Conservation (phyloP, 1,140 invertebrate species). For the Lithobius niger region DNA sequence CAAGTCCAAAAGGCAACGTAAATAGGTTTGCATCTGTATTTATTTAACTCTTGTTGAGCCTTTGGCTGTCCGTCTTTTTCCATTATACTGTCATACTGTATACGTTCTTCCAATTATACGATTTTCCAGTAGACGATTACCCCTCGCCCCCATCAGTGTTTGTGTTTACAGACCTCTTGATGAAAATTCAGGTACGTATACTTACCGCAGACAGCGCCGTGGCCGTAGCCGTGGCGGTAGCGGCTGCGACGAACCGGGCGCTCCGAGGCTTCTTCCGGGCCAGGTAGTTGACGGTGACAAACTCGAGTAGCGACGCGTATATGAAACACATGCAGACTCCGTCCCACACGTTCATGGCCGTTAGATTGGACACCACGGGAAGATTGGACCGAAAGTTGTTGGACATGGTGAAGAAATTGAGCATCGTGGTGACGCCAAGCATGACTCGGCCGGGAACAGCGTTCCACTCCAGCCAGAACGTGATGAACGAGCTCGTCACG, state of each 20-base stretch:
- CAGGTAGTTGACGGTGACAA: constrained; percentile 88
- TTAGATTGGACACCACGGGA: constrained; percentile 82
- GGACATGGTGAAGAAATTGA: constrained; percentile 88
- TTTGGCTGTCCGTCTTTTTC: no score
- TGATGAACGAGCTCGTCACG: constrained; percentile 87
- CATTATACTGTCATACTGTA: no score
- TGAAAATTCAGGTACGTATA: no score
- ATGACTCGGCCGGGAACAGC: constrained; percentile 77
- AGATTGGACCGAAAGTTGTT: constrained; percentile 46
- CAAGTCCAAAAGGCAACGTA: no score
- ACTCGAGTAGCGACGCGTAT: constrained; percentile 81
- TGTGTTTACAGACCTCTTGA: constrained; percentile 71
- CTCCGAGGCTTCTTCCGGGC: constrained; percentile 1
- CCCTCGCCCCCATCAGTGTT: no score
- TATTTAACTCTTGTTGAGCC: no score
- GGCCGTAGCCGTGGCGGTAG: constrained; percentile 53
- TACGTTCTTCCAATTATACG: no score
- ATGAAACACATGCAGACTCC: constrained; percentile 94
- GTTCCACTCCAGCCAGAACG: constrained; percentile 92
- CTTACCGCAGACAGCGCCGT: constrained; percentile 47
- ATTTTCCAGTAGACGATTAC: no score
- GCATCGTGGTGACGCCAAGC: constrained; percentile 78
- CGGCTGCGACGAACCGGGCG: neutral
- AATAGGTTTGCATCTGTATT: no score
- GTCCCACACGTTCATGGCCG: constrained; percentile 92